Evolutionary conservation across 2,888 invertebrate genomes (phyloP).

Genomic region (Hipparchia sbordonii): DNA sequence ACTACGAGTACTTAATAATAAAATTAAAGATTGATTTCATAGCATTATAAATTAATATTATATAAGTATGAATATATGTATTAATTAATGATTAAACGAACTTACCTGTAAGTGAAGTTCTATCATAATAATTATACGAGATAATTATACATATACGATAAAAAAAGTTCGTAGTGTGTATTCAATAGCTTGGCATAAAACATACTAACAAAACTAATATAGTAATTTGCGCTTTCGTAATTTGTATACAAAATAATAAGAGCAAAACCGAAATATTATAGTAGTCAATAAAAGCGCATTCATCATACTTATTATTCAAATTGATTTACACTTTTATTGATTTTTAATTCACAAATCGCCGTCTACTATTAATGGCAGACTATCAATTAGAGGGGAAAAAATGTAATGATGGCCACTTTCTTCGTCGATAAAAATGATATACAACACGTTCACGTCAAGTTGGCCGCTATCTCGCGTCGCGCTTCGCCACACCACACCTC

Average conservation of each 20-base stretch:
- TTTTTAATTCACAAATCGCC: slow-evolving; percentile 27
- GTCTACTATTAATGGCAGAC: slow-evolving; percentile 26
- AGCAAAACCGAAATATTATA: slow-evolving; percentile 1
- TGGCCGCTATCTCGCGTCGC: too few relatives aligned
- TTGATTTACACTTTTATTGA: slow-evolving; percentile 22
- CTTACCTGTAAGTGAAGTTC: too few relatives aligned
- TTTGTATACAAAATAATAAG: slow-evolving; percentile 2
- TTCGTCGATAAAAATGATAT: slow-evolving; percentile 53
- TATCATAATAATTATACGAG: too few relatives aligned
- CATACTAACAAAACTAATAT: neutral
- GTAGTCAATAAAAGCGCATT: slow-evolving; percentile 6
- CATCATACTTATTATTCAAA: slow-evolving; percentile 28
- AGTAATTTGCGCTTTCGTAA: slow-evolving; percentile 1
- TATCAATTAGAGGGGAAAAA: slow-evolving; percentile 47
- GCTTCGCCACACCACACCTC: too few relatives aligned
- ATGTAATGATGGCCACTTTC: slow-evolving; percentile 72
- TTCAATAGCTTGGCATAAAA: neutral
- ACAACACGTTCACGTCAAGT: too few relatives aligned
- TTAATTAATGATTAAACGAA: too few relatives aligned
- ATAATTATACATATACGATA: too few relatives aligned
- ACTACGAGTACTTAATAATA: too few relatives aligned
- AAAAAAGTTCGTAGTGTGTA: neutral
- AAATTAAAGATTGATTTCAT: too few relatives aligned
- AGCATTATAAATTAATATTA: too few relatives aligned
- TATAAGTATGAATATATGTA: too few relatives aligned